A percentile compares a stretch with the other conserved stretches of the same genome.
These are phyloP conservation scores for Bellardia pandia DNA, from an alignment of 2,888 invertebrate species.

Conservation along the genomic window DNA sequence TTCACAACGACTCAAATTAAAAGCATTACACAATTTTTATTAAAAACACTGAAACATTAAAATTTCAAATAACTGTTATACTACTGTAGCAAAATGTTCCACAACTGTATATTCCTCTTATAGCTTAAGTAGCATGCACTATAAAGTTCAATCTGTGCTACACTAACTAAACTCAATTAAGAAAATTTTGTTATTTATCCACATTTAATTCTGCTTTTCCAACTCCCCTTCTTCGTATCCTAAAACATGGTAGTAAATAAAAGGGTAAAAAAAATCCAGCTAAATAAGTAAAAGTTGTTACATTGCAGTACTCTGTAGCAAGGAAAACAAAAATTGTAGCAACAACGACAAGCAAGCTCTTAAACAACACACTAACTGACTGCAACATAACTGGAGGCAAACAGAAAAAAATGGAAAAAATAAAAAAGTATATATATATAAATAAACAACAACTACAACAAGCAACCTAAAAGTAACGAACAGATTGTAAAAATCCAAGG, in stretches of 20 bases:
- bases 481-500: slow-evolving; percentile 61
- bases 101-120: background rate
- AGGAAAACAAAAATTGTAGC: background rate
- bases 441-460: slow-evolving; percentile 18
- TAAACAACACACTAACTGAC: background rate
- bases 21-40: no score
- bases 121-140: background rate
- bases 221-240: background rate
- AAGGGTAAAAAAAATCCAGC: background rate
- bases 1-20: no score
- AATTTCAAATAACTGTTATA: no score
- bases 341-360: slow-evolving; percentile 5
- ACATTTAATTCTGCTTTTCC: slow-evolving; percentile 2
- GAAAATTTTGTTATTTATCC: slow-evolving; percentile 31
- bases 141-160: slow-evolving; percentile 44
- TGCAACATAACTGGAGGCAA: slow-evolving; percentile 37
- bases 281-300: slow-evolving; percentile 32
- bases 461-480: slow-evolving; percentile 34
- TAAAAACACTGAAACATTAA: no score
- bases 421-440: background rate
- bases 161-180: slow-evolving; percentile 59
- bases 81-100: no score
- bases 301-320: slow-evolving; percentile 14
- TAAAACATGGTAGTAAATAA: background rate
- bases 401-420: slow-evolving; percentile 7